Evolutionary conservation across 1,140 invertebrate genomes (phyloP).

Genomic region (Leptoteleia sp.): DNA sequence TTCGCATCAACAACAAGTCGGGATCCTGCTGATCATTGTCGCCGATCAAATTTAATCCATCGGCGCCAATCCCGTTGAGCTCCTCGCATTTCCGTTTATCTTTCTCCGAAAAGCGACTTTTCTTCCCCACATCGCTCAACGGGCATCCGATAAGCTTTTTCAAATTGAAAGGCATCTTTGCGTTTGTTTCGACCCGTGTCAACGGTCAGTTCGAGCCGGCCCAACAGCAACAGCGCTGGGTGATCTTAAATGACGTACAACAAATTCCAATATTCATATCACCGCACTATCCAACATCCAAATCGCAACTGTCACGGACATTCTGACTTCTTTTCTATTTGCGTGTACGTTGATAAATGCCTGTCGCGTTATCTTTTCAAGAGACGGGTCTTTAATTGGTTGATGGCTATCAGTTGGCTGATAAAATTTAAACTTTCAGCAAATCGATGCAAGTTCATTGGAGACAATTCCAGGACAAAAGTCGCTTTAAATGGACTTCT

Average conservation of each 20-base stretch:
- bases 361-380: slow-evolving; percentile 73
- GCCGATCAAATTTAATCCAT: slow-evolving; percentile 50
- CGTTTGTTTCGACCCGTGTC: too few species aligned
- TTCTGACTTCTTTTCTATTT: slow-evolving; percentile 38
- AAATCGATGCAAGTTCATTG: too few species aligned
- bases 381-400: slow-evolving; percentile 67
- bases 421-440: slow-evolving; percentile 65
- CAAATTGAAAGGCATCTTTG: slow-evolving; percentile 42
- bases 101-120: slow-evolving; percentile 64
- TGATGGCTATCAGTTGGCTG: slow-evolving; percentile 68
- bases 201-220: slow-evolving; percentile 11
- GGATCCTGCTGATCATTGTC: slow-evolving; percentile 55
- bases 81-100: slow-evolving; percentile 57
- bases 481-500: too few species aligned
- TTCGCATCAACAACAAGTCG: slow-evolving; percentile 79
- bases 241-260: too few species aligned
- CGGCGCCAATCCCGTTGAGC: not conserved
- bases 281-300: too few species aligned
- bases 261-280: too few species aligned
- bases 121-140: slow-evolving; percentile 80
- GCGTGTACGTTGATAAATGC: slow-evolving; percentile 70
- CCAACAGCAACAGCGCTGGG: not conserved
- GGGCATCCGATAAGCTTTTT: slow-evolving; percentile 37
- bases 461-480: too few species aligned
- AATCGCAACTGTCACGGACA: slow-evolving; percentile 15